Evolutionary conservation across 2,888 invertebrate genomes (phyloP).

Genomic region (Marronus borbonicus): DNA sequence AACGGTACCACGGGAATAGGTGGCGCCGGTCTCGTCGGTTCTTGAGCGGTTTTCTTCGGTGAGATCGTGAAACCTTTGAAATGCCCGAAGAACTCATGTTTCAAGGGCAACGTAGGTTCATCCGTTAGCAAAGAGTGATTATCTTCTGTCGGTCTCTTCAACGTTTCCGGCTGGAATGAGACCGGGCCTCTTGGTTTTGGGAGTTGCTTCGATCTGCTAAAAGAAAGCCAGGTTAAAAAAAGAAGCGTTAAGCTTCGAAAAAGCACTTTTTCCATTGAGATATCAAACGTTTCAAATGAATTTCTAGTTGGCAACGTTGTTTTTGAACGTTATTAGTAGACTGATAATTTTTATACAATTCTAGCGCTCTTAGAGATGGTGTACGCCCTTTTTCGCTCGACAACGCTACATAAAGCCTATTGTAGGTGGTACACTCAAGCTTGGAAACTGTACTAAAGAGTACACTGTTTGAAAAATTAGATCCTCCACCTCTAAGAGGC

Average conservation of each 20-base stretch:
- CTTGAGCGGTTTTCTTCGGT: conserved; percentile 65
- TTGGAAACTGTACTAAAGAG: too few relatives aligned
- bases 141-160: conserved; percentile 74
- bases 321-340: too few relatives aligned
- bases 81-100: conserved; percentile 84
- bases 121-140: conserved; percentile 77
- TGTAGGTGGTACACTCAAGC: too few relatives aligned
- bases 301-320: too few relatives aligned
- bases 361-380: too few relatives aligned
- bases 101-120: conserved; percentile 62
- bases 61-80: conserved; percentile 84
- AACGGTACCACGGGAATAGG: conserved; percentile 75
- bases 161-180: conserved; percentile 68
- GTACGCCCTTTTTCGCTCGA: too few relatives aligned
- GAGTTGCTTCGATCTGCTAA: conserved; percentile 66
- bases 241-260: background rate
- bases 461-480: too few relatives aligned
- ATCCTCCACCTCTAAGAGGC: too few relatives aligned
- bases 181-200: conserved; percentile 67
- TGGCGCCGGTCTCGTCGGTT: conserved; percentile 72
- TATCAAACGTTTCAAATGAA: too few relatives aligned
- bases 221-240: background rate
- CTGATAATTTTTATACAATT: too few relatives aligned
- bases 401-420: too few relatives aligned
- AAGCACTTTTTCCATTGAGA: too few relatives aligned